Conservation (phyloP, 1,140 invertebrate genomes). For the Sitobion miscanthi region DNA sequence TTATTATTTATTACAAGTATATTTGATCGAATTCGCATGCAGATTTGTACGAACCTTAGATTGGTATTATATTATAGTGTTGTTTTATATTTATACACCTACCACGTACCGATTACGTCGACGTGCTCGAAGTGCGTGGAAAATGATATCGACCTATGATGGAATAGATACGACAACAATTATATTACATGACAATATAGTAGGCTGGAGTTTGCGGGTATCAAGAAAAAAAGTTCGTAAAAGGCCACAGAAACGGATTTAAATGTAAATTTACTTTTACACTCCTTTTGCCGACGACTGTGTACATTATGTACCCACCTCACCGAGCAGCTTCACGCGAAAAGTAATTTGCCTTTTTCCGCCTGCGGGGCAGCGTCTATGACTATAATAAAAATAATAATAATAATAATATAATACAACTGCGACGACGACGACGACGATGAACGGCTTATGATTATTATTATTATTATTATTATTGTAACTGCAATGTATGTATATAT, state of each 20-base stretch:
- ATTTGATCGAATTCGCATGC: too few species aligned
- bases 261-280: conserved; percentile 34
- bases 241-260: conserved; percentile 1
- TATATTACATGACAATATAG: not conserved
- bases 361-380: not conserved
- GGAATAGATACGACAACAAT: not conserved
- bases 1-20: too few species aligned
- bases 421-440: conserved; percentile 35
- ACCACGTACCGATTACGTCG: not conserved
- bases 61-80: too few species aligned
- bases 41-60: too few species aligned
- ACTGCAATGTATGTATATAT: not conserved
- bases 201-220: too few species aligned
- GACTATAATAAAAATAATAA: not conserved
- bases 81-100: not conserved
- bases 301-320: not conserved
- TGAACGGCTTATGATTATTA: conserved; percentile 41
- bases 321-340: not conserved
- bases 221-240: too few species aligned
- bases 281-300: not conserved
- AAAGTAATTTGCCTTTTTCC: conserved; percentile 50
- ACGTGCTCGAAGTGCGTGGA: not conserved
- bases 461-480: conserved; percentile 39
- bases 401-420: conserved; percentile 5
- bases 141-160: not conserved